A percentile compares a stretch with the other conserved stretches of the same genome.
Conservation (phyloP, 2,888 invertebrate genomes). For the Barypeithes pellucidus region DNA sequence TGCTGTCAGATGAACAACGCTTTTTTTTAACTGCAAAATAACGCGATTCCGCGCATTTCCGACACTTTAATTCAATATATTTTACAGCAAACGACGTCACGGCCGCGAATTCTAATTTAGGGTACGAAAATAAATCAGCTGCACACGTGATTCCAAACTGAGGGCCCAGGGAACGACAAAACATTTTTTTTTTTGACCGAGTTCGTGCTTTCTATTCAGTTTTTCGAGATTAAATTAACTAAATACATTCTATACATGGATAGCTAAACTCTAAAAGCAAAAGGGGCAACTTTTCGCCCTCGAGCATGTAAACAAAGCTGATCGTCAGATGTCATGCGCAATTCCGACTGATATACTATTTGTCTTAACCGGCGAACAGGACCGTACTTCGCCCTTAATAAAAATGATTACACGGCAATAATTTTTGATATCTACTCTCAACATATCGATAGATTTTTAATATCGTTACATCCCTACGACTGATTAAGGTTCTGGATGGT, state of each 20-base stretch:
- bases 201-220: neutral
- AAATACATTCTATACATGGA: neutral
- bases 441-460: too few relatives aligned
- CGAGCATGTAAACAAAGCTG: too few relatives aligned
- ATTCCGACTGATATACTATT: too few relatives aligned
- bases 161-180: constrained; percentile 14
- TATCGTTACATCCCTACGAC: too few relatives aligned
- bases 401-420: too few relatives aligned
- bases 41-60: constrained; percentile 40
- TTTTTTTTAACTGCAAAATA: constrained; percentile 32
- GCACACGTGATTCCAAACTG: constrained; percentile 37
- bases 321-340: too few relatives aligned
- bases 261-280: too few relatives aligned
- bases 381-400: too few relatives aligned
- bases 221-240: constrained; percentile 8
- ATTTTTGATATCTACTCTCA: too few relatives aligned
- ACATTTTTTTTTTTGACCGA: constrained; percentile 19
- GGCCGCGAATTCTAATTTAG: constrained; percentile 36
- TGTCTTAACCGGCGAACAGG: too few relatives aligned
- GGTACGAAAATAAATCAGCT: constrained; percentile 40
- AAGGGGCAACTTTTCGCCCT: too few relatives aligned
- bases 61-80: constrained; percentile 44
- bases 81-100: constrained; percentile 35
- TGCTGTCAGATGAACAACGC: constrained; percentile 31
- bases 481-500: too few relatives aligned